Evolutionary conservation across 2,113 vertebrate genomes (phyloP).

Genomic region (Sialia sialis): DNA sequence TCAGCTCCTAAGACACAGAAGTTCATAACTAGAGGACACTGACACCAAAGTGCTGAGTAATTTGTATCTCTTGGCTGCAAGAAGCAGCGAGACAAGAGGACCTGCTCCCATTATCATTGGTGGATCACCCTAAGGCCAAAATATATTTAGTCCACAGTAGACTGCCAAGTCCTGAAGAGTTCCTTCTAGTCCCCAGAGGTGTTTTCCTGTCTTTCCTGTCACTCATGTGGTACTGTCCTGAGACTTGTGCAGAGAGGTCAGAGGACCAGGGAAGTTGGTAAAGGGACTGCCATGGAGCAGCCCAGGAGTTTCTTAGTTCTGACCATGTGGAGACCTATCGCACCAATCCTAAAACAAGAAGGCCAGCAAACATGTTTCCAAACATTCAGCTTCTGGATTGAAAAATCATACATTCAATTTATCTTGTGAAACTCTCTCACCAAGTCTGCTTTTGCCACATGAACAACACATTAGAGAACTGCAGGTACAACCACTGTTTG

Average conservation of each 20-base stretch:
- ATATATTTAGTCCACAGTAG: background rate
- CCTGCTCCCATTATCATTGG: background rate
- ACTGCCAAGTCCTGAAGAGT: background rate
- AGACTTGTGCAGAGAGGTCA: background rate
- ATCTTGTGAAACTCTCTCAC: background rate
- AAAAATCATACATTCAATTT: background rate
- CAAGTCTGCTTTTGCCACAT: background rate
- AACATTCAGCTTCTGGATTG: background rate
- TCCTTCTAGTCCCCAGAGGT: background rate
- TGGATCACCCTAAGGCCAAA: background rate
- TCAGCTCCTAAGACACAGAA: background rate
- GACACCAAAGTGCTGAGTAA: background rate
- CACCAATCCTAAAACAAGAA: background rate
- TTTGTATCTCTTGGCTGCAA: background rate
- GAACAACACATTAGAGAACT: background rate
- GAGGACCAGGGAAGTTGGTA: background rate
- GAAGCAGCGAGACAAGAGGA: background rate
- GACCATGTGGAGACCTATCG: background rate
- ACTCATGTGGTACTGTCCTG: rapidly evolving
- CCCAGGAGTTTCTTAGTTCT: background rate
- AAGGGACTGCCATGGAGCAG: background rate
- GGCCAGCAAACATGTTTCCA: background rate
- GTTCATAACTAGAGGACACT: background rate
- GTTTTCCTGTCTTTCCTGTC: background rate
- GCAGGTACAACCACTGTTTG: background rate